Evolutionary conservation across 2,113 vertebrate species (phyloP), one percentile per base, ranked within the genome.

Genomic region (Anarrhichthys ocellatus): DNA sequence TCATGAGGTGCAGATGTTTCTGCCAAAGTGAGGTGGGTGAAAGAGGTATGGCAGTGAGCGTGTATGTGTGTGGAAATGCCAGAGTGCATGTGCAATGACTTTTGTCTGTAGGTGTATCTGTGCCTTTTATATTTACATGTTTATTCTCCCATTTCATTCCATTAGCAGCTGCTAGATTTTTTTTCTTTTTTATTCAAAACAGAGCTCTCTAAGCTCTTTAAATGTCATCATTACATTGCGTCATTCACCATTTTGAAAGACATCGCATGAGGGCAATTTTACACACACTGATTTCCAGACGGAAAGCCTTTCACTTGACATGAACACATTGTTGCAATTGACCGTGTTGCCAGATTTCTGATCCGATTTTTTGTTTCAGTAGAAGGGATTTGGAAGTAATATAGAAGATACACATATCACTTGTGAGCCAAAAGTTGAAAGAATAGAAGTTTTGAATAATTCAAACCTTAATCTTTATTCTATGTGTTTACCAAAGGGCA

Each of bases 401-500:
- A 54, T 54, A 69, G 73, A 48, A 71, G 2, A 22, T 17, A 20
- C n/a, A 56, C 34, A 61, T 46, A 82, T 75, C 17, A 80, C 13
- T 15, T 15, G 7, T 46, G 14, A 79, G 48, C 20, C 13, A 52
- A 65, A 78, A 75, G 59, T 61, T 44, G 62, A 69, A 64, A 66
- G 32, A 73, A 48, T 44, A 50, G 1, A 65, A 27, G 29, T 71
- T 75, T 54, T 65, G 32, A 71, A 71, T 54, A 38, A 15, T 61
- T 34, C 48, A 76, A 79, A 61, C 50, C 32, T 20, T 61, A 69
- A 78, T 84, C 64, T 73, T 67, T 62, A 65, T 62, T 66, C 29
- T 48, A 36, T 54, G 27, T 78, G 44, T 71, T 83, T 81, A 70
- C 66, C 38, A 70, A 67, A 76, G 20, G 22, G 64, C 78, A 79